Base-by-base conservation (phyloP, 2,888 invertebrate genomes). In the Dendrolimus houi region DNA sequence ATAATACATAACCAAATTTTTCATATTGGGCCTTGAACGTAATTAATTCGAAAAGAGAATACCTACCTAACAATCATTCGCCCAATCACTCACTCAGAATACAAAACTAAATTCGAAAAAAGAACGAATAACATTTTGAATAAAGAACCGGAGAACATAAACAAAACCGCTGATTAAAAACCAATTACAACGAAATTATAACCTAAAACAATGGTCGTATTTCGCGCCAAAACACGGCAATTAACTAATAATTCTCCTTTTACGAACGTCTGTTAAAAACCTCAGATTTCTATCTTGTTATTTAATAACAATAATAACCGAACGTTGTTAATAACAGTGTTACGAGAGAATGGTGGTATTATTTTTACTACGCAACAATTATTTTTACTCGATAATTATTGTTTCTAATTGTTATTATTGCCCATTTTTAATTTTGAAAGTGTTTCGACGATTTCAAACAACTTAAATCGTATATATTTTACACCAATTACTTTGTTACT, bases 161-260 rank as follows among this genome's bases (percentile, higher is more conserved):
- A 10, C 47, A 47, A 47, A 75, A 73, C 77, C 78, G 67, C 78
- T 80, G 65, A 85, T 82, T 84, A 86, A 74, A 75, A 72, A 62
- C 72, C 77, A 80, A 81, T 82, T 81, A 80, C 67, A 64, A 68
- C 57, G 60, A 62, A 68, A 72, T 69, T 68, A 70, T 67, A 74
- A 71, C 70, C 65, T 66, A 77, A 75, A 75, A 85, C 84, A 85
- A 85, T 84, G 75, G 74, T 69, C 68, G 64, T 68, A 72, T 74
- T 78, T 73, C 73, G 72, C 74, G 77, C 76, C 75, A 77, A 74
- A 83, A 77, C 79, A 76, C 69, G 72, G 77, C 79, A 84, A 87
- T 87, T 86, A 86, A 74, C 75, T 81, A 81, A 82, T 85, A 85
- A 79, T 84, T 85, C 83, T 85, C 77, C 83, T 79, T 79, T 75